phyloP scores from a whole-genome alignment of 2,888 invertebrate genomes.

The Horisme vitalbata region DNA sequence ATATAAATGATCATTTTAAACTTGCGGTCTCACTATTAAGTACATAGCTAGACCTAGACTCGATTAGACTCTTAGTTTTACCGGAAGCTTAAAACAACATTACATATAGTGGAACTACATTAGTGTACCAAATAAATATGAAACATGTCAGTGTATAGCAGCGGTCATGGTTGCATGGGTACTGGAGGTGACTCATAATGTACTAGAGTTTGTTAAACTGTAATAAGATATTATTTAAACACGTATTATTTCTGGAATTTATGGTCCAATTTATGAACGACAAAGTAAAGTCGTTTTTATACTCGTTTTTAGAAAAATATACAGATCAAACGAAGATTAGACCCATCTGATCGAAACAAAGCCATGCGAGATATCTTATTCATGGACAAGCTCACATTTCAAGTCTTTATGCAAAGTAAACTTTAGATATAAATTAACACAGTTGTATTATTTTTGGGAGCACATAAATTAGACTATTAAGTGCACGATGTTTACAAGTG shows the following conservation, averaged over 20 bases:
- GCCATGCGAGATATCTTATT: not conserved
- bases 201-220: slow-evolving; percentile 26
- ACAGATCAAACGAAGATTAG: not conserved
- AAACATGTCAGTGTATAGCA: slow-evolving; percentile 35
- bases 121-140: slow-evolving; percentile 16
- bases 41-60: too few relatives aligned
- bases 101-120: slow-evolving; percentile 7
- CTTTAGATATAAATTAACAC: not conserved
- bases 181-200: slow-evolving; percentile 44
- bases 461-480: slow-evolving; percentile 17
- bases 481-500: slow-evolving; percentile 19
- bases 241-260: not conserved
- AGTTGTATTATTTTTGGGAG: slow-evolving; percentile 14
- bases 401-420: not conserved
- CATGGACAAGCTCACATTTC: not conserved
- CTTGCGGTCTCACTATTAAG: too few relatives aligned
- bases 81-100: slow-evolving; percentile 8
- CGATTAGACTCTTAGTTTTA: slow-evolving; percentile 1
- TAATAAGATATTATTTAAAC: slow-evolving; percentile 13
- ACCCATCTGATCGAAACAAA: not conserved
- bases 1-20: too few relatives aligned
- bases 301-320: not conserved
- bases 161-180: slow-evolving; percentile 45
- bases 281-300: not conserved
- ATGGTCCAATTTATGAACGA: not conserved